A percentile compares a stretch with the other conserved stretches of the same genome.
phyloP scores from a whole-genome alignment of 92 coral and sea anemone genomes.

The Zoanthus sociatus region DNA sequence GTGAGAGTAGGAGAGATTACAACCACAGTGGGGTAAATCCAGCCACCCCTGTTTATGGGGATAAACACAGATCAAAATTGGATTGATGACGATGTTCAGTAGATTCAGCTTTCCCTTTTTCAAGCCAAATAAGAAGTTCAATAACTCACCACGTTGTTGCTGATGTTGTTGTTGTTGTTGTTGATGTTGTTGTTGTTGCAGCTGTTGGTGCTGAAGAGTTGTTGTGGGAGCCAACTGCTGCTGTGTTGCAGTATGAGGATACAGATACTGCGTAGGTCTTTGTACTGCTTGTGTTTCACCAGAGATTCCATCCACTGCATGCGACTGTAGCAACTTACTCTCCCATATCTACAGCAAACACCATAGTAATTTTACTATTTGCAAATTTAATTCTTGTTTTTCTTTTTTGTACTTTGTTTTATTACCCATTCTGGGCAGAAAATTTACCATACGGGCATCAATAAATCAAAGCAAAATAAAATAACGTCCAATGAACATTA shows the following conservation, averaged over 20 bases:
- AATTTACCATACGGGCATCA: too few relatives aligned
- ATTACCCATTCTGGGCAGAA: too few relatives aligned
- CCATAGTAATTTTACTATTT: background rate
- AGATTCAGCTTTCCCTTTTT: too few relatives aligned
- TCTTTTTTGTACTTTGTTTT: too few relatives aligned
- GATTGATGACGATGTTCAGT: too few relatives aligned
- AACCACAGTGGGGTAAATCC: too few relatives aligned
- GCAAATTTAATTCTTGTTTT: too few relatives aligned
- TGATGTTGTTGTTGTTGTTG: constrained; percentile 11
- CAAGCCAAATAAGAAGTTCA: background rate
- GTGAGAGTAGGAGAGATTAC: too few relatives aligned
- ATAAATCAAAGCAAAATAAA: too few relatives aligned
- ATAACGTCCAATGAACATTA: too few relatives aligned
- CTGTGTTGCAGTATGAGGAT: constrained; percentile 65
- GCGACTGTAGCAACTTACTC: constrained; percentile 89
- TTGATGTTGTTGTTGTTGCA: constrained; percentile 20
- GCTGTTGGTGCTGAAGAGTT: constrained; percentile 39
- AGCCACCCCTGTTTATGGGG: too few relatives aligned
- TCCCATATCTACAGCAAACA: constrained; percentile 88
- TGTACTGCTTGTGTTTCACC: constrained; percentile 70
- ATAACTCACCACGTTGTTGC: constrained; percentile 15
- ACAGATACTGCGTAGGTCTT: constrained; percentile 63
- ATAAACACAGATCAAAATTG: too few relatives aligned
- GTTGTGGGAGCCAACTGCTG: constrained; percentile 45
- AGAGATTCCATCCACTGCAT: constrained; percentile 91